A percentile compares a stretch with the other conserved stretches of the same genome.
Evolutionary conservation across 2,888 invertebrate species (phyloP).

Genomic region (Horisme vitalbata): DNA sequence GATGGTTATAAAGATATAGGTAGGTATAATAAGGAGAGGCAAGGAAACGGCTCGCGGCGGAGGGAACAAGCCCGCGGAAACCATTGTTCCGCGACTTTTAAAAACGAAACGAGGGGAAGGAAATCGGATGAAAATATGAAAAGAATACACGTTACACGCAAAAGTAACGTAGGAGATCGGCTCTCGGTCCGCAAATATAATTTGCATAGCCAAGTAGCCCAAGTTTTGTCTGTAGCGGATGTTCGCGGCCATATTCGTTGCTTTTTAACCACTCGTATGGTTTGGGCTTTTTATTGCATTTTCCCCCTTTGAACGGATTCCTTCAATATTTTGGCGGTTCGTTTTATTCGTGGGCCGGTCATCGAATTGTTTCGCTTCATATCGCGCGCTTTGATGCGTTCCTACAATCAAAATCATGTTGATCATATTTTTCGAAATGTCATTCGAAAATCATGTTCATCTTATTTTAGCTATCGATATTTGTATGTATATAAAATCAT

Average conservation of each 20-base stretch:
- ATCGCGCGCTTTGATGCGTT: conserved; percentile 63
- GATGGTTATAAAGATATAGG: conserved; percentile 75
- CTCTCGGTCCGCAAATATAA: conserved; percentile 83
- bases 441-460: not conserved
- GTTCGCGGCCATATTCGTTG: conserved; percentile 81
- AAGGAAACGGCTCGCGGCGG: conserved; percentile 77
- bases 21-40: conserved; percentile 71
- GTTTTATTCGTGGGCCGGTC: conserved; percentile 78
- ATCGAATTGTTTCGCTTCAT: conserved; percentile 78
- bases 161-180: conserved; percentile 79
- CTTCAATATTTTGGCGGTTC: conserved; percentile 81
- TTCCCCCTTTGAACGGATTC: conserved; percentile 82
- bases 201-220: conserved; percentile 83
- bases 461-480: no score
- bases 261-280: conserved; percentile 80
- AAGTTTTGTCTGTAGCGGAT: conserved; percentile 81
- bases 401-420: conserved; percentile 45
- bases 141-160: conserved; percentile 79
- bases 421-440: conserved; percentile 28
- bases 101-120: conserved; percentile 80
- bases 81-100: conserved; percentile 80
- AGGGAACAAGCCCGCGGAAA: conserved; percentile 71
- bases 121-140: conserved; percentile 83
- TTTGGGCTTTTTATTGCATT: conserved; percentile 77
- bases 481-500: no score